These are phyloP conservation scores for Nyctibius bracteatus DNA, from an alignment of 2,113 vertebrate genomes.

Conservation along the genomic window DNA sequence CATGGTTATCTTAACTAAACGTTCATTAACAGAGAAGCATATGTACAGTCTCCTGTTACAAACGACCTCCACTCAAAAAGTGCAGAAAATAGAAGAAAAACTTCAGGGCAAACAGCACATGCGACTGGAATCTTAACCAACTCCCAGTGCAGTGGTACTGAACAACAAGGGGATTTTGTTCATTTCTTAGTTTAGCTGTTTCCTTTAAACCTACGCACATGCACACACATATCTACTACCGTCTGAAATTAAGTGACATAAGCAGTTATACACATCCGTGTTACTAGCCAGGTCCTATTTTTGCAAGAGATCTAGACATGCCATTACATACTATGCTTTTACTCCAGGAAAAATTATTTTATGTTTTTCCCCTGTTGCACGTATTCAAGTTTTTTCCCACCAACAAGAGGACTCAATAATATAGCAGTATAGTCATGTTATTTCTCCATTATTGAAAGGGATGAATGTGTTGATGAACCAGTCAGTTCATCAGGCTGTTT, in stretches of 20 bases:
- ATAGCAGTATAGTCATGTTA: accelerated
- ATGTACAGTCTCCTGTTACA: not conserved
- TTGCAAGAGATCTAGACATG: not conserved
- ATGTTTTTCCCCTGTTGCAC: not conserved
- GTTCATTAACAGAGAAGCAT: not conserved
- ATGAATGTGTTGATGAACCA: not conserved
- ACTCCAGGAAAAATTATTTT: not conserved
- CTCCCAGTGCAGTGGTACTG: not conserved
- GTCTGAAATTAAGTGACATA: not conserved
- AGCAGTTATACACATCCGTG: accelerated
- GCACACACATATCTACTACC: accelerated
- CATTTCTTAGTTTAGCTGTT: not conserved
- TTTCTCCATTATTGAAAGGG: not conserved
- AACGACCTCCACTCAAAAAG: not conserved
- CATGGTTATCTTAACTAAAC: not conserved
- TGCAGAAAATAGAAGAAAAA: not conserved
- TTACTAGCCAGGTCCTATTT: not conserved
- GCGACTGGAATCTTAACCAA: not conserved
- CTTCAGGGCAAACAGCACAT: not conserved
- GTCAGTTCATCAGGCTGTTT: not conserved
- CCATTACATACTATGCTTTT: not conserved
- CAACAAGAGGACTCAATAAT: not conserved
- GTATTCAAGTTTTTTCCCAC: not conserved
- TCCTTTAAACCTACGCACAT: not conserved
- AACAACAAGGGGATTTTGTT: not conserved